Evolutionary conservation across 2,888 invertebrate genomes (phyloP).

Genomic region (Orthonevra nobilis): DNA sequence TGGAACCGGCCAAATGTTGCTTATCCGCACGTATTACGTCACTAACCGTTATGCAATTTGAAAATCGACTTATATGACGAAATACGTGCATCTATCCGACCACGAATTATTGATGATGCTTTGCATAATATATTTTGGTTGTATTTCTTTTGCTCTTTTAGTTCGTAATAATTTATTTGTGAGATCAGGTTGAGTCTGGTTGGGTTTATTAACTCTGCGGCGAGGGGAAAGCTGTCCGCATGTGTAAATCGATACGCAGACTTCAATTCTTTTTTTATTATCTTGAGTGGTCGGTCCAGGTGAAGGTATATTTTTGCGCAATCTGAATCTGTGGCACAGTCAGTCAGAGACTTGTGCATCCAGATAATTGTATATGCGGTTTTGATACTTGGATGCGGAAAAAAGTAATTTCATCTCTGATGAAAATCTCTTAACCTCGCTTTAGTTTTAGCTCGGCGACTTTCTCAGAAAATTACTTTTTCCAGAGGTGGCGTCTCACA

Average conservation of each 20-base stretch:
- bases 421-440: constrained; percentile 16
- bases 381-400: constrained; percentile 28
- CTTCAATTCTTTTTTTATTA: too few species aligned
- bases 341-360: constrained; percentile 34
- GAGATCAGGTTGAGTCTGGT: constrained; percentile 48
- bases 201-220: constrained; percentile 38
- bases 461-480: constrained; percentile 40
- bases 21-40: constrained; percentile 32
- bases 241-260: constrained; percentile 46
- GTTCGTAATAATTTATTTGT: constrained; percentile 44
- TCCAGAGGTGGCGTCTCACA: too few species aligned
- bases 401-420: constrained; percentile 55
- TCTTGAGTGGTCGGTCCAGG: not conserved
- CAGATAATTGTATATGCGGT: constrained; percentile 49
- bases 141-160: constrained; percentile 6
- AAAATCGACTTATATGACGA: constrained; percentile 31
- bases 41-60: constrained; percentile 39
- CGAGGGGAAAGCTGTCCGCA: constrained; percentile 14
- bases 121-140: constrained; percentile 38
- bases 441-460: constrained; percentile 11
- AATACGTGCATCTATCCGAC: too few species aligned
- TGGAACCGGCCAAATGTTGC: constrained; percentile 38
- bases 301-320: constrained; percentile 45
- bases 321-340: constrained; percentile 27
- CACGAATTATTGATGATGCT: too few species aligned